These are phyloP conservation scores for Drosophila sproati DNA, from an alignment of 1,140 invertebrate species.

Conservation along the genomic window DNA sequence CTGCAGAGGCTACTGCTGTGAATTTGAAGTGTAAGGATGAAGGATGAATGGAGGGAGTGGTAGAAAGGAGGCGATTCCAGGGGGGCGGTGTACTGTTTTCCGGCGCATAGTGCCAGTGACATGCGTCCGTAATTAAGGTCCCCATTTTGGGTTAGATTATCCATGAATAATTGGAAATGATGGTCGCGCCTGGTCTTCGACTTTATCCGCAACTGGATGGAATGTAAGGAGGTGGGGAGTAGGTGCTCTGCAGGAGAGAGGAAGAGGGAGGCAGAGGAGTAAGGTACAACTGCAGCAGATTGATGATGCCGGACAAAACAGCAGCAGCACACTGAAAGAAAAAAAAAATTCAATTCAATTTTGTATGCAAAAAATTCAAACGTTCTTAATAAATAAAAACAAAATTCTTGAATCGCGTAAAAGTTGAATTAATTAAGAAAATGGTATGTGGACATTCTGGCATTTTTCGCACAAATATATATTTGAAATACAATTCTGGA, in stretches of 20 bases:
- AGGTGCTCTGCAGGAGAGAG: slow-evolving; percentile 28
- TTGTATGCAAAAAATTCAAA: no score
- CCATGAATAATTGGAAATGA: slow-evolving; percentile 81
- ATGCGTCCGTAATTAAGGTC: slow-evolving; percentile 84
- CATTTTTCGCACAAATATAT: no score
- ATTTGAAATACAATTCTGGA: no score
- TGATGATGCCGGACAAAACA: slow-evolving; percentile 61
- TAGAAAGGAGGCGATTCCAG: no score
- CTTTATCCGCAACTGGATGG: neutral
- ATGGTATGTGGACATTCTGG: no score
- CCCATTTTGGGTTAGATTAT: slow-evolving; percentile 84
- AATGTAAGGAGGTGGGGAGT: slow-evolving; percentile 17
- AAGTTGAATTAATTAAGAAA: no score
- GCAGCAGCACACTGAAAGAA: slow-evolving; percentile 4
- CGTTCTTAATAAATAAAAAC: no score
- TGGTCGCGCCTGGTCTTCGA: slow-evolving; percentile 37
- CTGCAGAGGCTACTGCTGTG: slow-evolving; percentile 2
- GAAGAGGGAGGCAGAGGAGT: neutral
- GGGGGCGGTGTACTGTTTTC: neutral
- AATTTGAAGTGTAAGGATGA: neutral
- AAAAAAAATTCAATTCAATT: neutral
- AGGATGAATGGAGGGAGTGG: neutral
- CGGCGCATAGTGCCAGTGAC: slow-evolving; percentile 60
- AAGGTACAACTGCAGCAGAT: slow-evolving; percentile 61
- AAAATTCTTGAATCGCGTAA: no score